These are phyloP conservation scores for Dryadula phaetusa DNA, from an alignment of 2,888 invertebrate genomes.

Conservation along the genomic window DNA sequence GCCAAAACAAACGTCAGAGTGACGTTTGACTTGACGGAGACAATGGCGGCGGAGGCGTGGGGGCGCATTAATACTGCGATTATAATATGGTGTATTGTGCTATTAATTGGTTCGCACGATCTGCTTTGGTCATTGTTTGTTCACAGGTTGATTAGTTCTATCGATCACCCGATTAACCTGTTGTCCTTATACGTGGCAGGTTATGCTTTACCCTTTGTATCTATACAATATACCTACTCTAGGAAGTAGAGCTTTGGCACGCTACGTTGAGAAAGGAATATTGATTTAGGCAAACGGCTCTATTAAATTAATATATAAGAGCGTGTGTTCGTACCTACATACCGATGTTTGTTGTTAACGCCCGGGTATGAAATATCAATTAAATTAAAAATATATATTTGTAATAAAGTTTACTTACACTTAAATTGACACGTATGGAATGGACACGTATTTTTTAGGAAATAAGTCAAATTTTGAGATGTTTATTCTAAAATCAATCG, in stretches of 20 bases:
- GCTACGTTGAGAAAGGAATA: neutral
- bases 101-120: constrained; percentile 66
- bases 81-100: constrained; percentile 67
- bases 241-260: neutral
- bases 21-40: constrained; percentile 58
- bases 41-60: constrained; percentile 63
- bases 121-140: constrained; percentile 51
- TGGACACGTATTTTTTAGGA: no score
- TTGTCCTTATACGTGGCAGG: constrained; percentile 27
- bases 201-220: constrained; percentile 3
- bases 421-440: no score
- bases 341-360: no score
- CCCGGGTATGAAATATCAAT: no score
- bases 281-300: neutral
- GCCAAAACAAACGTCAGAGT: constrained; percentile 76
- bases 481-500: no score
- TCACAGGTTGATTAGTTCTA: constrained; percentile 46
- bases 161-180: constrained; percentile 46
- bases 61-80: constrained; percentile 64
- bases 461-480: no score
- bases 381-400: no score
- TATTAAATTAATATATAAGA: neutral
- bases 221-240: constrained; percentile 9
- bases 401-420: no score
- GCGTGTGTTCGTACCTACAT: no score